These are phyloP conservation scores for Oscheius myriophilus DNA, from an alignment of 2,888 invertebrate species.

Conservation along the genomic window DNA sequence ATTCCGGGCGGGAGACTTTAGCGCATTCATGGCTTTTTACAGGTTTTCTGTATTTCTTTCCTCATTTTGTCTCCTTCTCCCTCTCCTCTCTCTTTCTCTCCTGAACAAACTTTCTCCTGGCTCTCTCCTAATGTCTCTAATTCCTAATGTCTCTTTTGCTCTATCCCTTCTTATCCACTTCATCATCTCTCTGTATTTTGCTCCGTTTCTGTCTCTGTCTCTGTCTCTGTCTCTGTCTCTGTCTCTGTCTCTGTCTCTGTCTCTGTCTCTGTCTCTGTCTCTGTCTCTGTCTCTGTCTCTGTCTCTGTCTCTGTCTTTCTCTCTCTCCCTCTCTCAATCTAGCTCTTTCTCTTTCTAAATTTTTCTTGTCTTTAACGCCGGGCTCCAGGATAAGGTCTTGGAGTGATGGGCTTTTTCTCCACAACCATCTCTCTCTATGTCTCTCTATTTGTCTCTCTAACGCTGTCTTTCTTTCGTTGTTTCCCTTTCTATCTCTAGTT, in stretches of 20 bases:
- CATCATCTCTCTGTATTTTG: not conserved
- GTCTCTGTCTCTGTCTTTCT: not conserved
- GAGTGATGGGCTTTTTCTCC: too few species aligned
- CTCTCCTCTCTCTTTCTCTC: too few species aligned
- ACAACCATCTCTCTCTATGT: not conserved
- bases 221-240: not conserved
- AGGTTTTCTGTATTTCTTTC: too few species aligned
- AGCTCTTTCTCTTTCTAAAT: not conserved
- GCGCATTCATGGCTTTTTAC: too few species aligned
- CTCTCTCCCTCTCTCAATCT: not conserved
- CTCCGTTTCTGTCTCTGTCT: not conserved
- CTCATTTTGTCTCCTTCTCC: too few species aligned
- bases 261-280: not conserved
- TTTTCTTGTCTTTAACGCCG: too few species aligned
- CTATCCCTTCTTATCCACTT: not conserved
- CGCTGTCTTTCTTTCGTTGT: not conserved
- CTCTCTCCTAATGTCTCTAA: conserved; percentile 4
- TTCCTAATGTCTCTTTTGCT: not conserved
- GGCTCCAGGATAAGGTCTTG: too few species aligned
- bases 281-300: not conserved
- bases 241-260: not conserved
- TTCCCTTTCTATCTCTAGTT: not conserved
- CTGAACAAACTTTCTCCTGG: too few species aligned
- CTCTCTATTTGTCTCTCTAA: not conserved
- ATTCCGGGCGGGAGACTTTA: too few species aligned